Percentiles rank a stretch among this genome's conserved stretches.
These are phyloP conservation scores for Chaetodon trifascialis DNA, from an alignment of 2,113 vertebrate species.

Conservation along the genomic window DNA sequence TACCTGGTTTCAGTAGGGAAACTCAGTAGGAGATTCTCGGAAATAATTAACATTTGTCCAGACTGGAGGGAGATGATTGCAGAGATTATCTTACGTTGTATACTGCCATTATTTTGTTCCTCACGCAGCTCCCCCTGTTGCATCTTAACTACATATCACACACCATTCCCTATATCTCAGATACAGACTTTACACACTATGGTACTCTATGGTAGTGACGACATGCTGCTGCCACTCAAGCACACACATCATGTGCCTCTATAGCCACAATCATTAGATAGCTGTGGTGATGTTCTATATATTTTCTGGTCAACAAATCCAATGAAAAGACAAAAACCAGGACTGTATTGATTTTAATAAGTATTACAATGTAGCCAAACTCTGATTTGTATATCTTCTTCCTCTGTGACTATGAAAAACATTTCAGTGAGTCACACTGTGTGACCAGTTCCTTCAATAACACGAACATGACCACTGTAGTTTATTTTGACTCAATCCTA, in stretches of 20 bases:
- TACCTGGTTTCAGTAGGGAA: slow-evolving; percentile 1
- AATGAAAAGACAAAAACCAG: background rate
- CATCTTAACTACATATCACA: background rate
- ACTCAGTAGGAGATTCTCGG: slow-evolving; percentile 16
- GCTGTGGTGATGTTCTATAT: slow-evolving; percentile 5
- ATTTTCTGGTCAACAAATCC: slow-evolving; percentile 20
- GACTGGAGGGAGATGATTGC: background rate
- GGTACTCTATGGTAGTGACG: background rate
- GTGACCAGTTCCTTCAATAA: background rate
- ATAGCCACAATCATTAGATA: background rate
- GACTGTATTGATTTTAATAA: background rate
- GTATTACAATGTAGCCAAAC: background rate
- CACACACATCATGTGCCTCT: background rate
- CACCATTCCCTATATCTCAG: background rate
- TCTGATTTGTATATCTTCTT: background rate
- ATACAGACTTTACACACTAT: background rate
- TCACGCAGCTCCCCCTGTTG: slow-evolving; percentile 8
- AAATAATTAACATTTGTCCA: slow-evolving; percentile 16
- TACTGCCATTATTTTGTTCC: background rate
- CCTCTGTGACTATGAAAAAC: background rate
- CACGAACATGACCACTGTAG: background rate
- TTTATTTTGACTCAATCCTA: background rate
- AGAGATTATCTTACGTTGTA: background rate
- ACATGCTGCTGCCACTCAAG: background rate
- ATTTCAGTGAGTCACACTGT: background rate